A percentile compares a stretch with the other conserved stretches of the same genome.
These are phyloP conservation scores for Coranthus polyacanthus DNA, from an alignment of 2,797 vertebrate genomes.

Conservation along the genomic window DNA sequence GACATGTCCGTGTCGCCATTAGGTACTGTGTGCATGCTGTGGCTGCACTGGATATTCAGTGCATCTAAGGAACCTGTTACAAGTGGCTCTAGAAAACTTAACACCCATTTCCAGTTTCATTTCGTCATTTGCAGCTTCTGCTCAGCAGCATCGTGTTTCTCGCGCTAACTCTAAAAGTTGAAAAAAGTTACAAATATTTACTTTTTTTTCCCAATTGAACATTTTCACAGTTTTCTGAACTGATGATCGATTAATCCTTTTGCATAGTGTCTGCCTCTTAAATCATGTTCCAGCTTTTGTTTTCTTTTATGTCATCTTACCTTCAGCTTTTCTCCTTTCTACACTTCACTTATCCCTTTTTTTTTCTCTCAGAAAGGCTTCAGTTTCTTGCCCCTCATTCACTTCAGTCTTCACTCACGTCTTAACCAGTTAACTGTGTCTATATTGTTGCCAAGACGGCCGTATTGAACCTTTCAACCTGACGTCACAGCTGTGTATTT, in stretches of 20 bases:
- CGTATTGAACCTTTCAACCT: constrained; percentile 31
- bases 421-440: constrained; percentile 16
- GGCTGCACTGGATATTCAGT: too few species aligned
- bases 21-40: too few species aligned
- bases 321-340: constrained; percentile 15
- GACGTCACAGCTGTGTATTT: constrained; percentile 42
- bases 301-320: not conserved
- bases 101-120: too few species aligned
- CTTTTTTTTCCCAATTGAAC: too few species aligned
- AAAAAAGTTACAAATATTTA: too few species aligned
- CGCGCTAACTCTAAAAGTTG: too few species aligned
- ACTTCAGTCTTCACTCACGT: not conserved
- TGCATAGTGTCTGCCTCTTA: too few species aligned
- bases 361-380: not conserved
- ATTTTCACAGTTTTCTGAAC: constrained; percentile 34
- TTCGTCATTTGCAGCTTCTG: too few species aligned
- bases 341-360: constrained; percentile 5
- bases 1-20: too few species aligned
- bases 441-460: constrained; percentile 20
- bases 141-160: too few species aligned
- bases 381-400: not conserved
- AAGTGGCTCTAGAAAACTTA: too few species aligned
- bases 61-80: too few species aligned
- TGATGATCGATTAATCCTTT: not conserved
- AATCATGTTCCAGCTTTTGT: not conserved